Base-by-base conservation (phyloP, 2,797 vertebrate species). In the Aplochiton taeniatus region DNA sequence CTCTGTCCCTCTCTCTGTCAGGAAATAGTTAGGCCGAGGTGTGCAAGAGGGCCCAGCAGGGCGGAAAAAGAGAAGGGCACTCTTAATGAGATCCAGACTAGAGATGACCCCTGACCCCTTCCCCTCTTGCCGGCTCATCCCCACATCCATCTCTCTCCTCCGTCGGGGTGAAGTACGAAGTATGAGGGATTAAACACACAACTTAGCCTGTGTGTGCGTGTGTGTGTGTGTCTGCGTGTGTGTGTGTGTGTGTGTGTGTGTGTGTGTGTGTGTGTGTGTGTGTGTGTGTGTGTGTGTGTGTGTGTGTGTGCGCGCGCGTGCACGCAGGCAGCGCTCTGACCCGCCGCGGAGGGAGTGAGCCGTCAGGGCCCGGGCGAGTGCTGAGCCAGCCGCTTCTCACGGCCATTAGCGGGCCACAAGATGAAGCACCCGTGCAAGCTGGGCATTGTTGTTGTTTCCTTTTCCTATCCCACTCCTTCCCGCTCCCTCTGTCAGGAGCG, bases 1-100 rank as follows among this genome's bases (percentile, higher is more conserved):
- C 51, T 14, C 12, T 8, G 55, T 59, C 59, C 44, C 47, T 56
- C 20, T 65, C 49, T 31, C 61, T 69, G 52, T 44, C 2, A 31
- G 31, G 31, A 6, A 2, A 31, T 2, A 31, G 31, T 31, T 31
- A 31, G 31, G 6, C 31, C 6, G 31, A 31, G 31, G 31, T 31
- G 31, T 31, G 31, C 6, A n/a, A 6, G 31, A 31, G 11, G 58
- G 59, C 9, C 2, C 42, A 49, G n/a, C 11, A 41, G 43, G 17
- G 49, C 73, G 88, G 13, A 75, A 83, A 89, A 89, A 92, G 83
- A 90, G 89, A n/a, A n/a, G n/a, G n/a, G 90, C 91, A 86, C 82
- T 80, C 84, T 92, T 93, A 93, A 89, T 92, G 91, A 92, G 88
- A 91, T 90, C 85, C 82, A 88, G 81, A 16, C 47, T 42, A 7